Percentiles rank a stretch among this genome's conserved stretches.
Evolutionary conservation across 1,140 invertebrate species (phyloP).

Genomic region (Zaprionus inermis): DNA sequence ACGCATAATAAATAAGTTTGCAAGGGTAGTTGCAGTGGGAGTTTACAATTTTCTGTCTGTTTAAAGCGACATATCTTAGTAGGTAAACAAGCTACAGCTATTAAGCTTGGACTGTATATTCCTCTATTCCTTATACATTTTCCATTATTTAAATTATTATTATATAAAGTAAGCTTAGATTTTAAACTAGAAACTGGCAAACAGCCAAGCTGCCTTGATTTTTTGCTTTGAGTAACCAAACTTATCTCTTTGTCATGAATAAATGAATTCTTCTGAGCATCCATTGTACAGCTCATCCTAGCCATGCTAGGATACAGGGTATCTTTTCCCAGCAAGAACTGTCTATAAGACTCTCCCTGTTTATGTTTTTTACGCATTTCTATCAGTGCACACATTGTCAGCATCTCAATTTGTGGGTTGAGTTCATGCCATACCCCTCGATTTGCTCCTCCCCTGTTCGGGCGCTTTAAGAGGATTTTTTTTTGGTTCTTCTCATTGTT

Average conservation of each 20-base stretch:
- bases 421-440: not conserved
- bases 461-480: slow-evolving; percentile 2
- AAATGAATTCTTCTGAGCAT: not conserved
- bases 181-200: not conserved
- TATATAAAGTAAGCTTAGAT: not conserved
- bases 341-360: not conserved
- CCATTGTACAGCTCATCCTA: not conserved
- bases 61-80: not conserved
- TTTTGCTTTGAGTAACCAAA: not conserved
- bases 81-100: not conserved
- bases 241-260: not conserved
- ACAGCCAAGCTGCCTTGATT: not conserved
- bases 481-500: not conserved
- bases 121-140: not conserved
- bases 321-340: not conserved
- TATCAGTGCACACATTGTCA: slow-evolving; percentile 76
- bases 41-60: rapidly evolving
- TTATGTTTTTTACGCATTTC: not conserved
- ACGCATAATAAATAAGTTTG: not conserved
- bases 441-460: not conserved
- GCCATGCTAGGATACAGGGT: not conserved
- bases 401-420: slow-evolving; percentile 63
- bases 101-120: not conserved
- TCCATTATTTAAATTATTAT: not conserved
- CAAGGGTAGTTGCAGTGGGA: not conserved